phyloP scores from a whole-genome alignment of 2,113 vertebrate genomes.

The Lepisosteus oculatus region DNA sequence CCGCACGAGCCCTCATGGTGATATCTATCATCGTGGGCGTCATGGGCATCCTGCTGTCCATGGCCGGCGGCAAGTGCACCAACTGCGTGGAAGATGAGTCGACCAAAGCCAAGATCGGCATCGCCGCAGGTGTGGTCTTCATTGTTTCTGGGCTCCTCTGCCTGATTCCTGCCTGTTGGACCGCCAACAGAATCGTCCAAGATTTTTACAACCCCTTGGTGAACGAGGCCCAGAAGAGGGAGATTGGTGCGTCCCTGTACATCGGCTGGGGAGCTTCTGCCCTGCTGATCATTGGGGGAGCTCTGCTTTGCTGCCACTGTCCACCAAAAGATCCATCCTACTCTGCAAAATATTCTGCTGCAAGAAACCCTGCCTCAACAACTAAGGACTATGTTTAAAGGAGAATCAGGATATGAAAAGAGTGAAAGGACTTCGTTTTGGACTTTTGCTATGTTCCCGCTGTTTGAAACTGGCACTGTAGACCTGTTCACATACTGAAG shows the following conservation, averaged over 20 bases:
- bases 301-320: constrained; percentile 81
- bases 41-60: constrained; percentile 67
- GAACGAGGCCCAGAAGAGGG: constrained; percentile 62
- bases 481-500: too few relatives aligned
- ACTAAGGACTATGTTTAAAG: constrained; percentile 80
- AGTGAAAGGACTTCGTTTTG: not conserved
- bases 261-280: constrained; percentile 80
- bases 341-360: constrained; percentile 71
- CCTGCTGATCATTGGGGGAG: constrained; percentile 77
- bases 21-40: constrained; percentile 74
- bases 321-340: constrained; percentile 70
- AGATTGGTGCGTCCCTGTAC: constrained; percentile 81
- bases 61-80: constrained; percentile 86
- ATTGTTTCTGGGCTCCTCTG: constrained; percentile 69
- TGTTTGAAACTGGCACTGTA: too few relatives aligned
- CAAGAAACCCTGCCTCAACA: constrained; percentile 56
- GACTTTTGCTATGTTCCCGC: too few relatives aligned
- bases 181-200: constrained; percentile 71
- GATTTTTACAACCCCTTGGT: constrained; percentile 82
- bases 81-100: constrained; percentile 83
- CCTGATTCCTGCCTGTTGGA: constrained; percentile 84
- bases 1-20: constrained; percentile 76
- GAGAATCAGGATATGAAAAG: not conserved
- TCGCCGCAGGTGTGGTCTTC: constrained; percentile 70
- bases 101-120: constrained; percentile 71